A percentile compares a stretch with the other conserved stretches of the same genome.
phyloP scores from a whole-genome alignment of 35 echinoderm and acorn worm genomes.

The Chiridota heheva region DNA sequence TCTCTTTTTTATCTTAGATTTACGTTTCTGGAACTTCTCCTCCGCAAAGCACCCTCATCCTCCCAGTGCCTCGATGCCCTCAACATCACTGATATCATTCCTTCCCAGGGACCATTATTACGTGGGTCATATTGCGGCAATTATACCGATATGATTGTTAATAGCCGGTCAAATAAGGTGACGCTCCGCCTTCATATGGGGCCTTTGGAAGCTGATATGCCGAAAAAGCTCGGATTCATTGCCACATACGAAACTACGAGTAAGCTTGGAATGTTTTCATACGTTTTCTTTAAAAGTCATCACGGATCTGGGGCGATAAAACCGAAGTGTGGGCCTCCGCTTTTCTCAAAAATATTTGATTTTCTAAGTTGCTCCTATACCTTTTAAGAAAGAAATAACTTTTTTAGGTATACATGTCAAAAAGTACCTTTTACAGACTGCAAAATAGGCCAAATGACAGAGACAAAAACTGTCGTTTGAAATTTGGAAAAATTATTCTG shows the following conservation, averaged over 20 bases:
- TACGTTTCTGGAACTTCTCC: constrained; percentile 60
- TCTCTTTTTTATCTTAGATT: constrained; percentile 50
- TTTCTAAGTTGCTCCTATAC: too few relatives aligned
- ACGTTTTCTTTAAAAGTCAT: neutral
- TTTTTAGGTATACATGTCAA: too few relatives aligned
- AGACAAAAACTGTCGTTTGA: too few relatives aligned
- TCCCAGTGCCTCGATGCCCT: constrained; percentile 60
- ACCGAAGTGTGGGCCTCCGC: too few relatives aligned
- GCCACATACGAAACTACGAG: constrained; percentile 69
- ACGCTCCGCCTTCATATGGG: constrained; percentile 64
- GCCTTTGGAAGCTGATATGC: constrained; percentile 73
- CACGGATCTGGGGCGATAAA: too few relatives aligned
- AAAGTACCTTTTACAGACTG: too few relatives aligned
- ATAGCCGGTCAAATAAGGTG: constrained; percentile 62
- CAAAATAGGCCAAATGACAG: too few relatives aligned
- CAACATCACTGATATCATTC: constrained; percentile 74
- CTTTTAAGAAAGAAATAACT: too few relatives aligned
- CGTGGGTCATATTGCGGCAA: constrained; percentile 79
- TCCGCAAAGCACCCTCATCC: constrained; percentile 51
- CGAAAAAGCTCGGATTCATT: constrained; percentile 85
- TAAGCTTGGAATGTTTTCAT: constrained; percentile 6
- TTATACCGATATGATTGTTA: constrained; percentile 50
- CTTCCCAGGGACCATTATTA: constrained; percentile 27
- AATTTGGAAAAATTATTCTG: too few relatives aligned
- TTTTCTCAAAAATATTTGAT: too few relatives aligned